Evolutionary conservation across 2,797 vertebrate genomes (phyloP), one percentile per base, ranked within the genome.

Genomic region (Hirundo rustica): DNA sequence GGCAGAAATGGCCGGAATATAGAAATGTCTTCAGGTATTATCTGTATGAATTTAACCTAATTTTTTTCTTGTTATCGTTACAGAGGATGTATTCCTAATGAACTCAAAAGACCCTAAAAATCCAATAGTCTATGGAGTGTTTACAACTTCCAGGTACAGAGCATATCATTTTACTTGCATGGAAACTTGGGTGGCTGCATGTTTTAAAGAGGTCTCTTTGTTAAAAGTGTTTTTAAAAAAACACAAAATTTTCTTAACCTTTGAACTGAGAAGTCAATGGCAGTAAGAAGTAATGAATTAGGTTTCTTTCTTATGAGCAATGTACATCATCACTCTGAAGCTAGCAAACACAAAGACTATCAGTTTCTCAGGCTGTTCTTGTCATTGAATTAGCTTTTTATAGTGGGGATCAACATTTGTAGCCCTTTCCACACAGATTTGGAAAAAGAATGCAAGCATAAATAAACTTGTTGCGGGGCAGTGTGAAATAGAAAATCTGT

Each of bases 51-150:
- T 72, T 89, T 42, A 77, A 57, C 78, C 62, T 92, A 34, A 64
- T 83, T 77, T 72, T 3, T 77, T 30, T 85, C 40, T 60, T 95
- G n/a, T 94, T 96, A n/a, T 94, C 75, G 5, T 95, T 97, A 95
- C 96, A 98, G 98, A 98, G 97, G 98, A 98, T 88, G 97, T 98
- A n/a, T 99, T 99, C 97, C 97, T 99, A 84, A 99, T 99, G 98
- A 99, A 98, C 97, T 99, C 99, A 50, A 99, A 99, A 97, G 99
- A 99, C 96, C 99, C 99, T 55, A 99, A 99, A 98, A 99, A 99
- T 96, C 99, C 99, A 19, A 95, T 99, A 82, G 98, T 99, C 93
- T 99, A 99, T 86, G 99, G 98, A 72, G 98, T 99, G 67, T 99
- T 99, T 96, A 99, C 99, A 93, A 99, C 99, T 78, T 99, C 99